phyloP scores from a whole-genome alignment of 1,140 invertebrate genomes.

The Leguminivora glycinivorella region DNA sequence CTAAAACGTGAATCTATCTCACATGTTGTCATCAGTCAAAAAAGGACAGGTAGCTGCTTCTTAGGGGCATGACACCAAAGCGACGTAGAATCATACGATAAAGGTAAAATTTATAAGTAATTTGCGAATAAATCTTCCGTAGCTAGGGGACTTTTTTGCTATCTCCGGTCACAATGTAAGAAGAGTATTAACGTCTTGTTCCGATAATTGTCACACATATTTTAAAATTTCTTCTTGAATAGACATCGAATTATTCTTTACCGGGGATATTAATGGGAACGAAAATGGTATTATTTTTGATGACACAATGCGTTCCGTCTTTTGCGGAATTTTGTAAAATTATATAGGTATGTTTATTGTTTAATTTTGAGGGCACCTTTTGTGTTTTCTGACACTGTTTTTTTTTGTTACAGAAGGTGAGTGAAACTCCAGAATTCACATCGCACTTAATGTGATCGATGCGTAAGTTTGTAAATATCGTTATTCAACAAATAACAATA shows the following conservation, averaged over 20 bases:
- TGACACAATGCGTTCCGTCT: conserved; percentile 29
- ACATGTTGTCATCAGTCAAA: not conserved
- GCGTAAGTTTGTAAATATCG: not conserved
- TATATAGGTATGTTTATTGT: not conserved
- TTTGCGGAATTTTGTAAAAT: conserved; percentile 20
- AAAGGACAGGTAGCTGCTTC: not conserved
- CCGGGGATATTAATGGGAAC: conserved; percentile 19
- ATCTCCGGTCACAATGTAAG: conserved; percentile 62
- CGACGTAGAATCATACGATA: conserved; percentile 28
- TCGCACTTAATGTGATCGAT: conserved; percentile 2
- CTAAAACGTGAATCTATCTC: conserved; percentile 14
- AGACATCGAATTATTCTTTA: conserved; percentile 31
- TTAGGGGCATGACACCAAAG: not conserved
- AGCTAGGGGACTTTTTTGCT: conserved; percentile 61
- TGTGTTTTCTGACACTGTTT: conserved; percentile 47
- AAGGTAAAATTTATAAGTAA: conserved; percentile 75
- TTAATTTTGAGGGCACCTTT: not conserved
- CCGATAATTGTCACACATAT: conserved; percentile 78
- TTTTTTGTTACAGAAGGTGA: conserved; percentile 75
- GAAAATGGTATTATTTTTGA: conserved; percentile 47
- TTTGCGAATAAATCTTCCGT: conserved; percentile 76
- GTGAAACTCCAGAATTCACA: conserved; percentile 37
- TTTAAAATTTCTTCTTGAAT: conserved; percentile 65
- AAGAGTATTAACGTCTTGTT: conserved; percentile 73
- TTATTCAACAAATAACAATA: not conserved